Evolutionary conservation across 2,797 vertebrate species (phyloP), one percentile per base, ranked within the genome.

Genomic region (Pseudochaenichthys georgianus): DNA sequence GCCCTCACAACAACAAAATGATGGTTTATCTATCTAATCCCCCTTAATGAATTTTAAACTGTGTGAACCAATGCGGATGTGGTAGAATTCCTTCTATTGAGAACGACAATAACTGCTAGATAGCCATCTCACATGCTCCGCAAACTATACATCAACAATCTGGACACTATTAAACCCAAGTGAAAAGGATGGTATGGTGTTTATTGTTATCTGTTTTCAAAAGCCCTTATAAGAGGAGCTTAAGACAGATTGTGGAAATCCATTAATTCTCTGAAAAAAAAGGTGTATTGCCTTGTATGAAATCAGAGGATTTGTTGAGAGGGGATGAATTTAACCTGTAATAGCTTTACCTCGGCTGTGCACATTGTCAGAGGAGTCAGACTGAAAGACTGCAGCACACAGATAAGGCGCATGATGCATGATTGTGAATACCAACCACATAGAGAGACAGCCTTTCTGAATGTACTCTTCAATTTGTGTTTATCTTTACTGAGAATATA

Each of bases 241-340:
- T 96, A 97, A 95, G 94, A 96, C 90, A 93, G 95, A 95, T 95
- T 95, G 94, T 93, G 93, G 94, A 97, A 99, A 99, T 98, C 98
- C 96, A 95, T 94, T 98, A 98, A 99, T 98, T 98, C 97, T 95
- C 94, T 94, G 55, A 8, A 93, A 87, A 28, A 95, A 93, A 91
- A 93, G 95, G 92, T 95, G 95, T 96, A 95, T 95, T 92, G 93
- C 95, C 92, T 96, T 95, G 93, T 95, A 95, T 95, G 94, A 96
- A 95, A 95, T 96, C 95, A 95, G 95, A 96, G 95, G 96, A 95
- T 95, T 51, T 85, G 84, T 89, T 82, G 86, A 16, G 54, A 55
- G 78, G 94, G 93, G 95, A 92, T 96, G 95, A 96, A 96, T 96
- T 95, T 96, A 95, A 96, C 96, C 96, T 96, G 93, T 41, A 42